Conservation (phyloP, 2,113 vertebrate genomes). For the Brachyistius frenatus region DNA sequence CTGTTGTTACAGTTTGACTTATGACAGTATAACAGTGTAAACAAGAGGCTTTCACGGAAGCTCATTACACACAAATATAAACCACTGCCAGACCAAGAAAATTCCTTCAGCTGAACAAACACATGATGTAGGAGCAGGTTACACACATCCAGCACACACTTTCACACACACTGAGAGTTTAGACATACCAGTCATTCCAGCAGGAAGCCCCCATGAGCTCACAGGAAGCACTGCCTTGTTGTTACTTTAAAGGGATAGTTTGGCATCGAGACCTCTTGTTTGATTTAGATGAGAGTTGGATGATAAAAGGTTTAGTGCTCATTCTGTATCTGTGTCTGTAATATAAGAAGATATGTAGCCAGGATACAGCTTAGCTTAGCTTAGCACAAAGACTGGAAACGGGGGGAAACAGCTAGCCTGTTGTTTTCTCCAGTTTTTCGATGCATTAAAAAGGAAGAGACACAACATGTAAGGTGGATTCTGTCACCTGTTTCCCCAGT, state of each 20-base stretch:
- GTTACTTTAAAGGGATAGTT: not conserved
- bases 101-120: slow-evolving; percentile 50
- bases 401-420: too few species aligned
- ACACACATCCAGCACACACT: slow-evolving; percentile 27
- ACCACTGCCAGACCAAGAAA: slow-evolving; percentile 11
- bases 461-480: too few species aligned
- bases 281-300: not conserved
- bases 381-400: too few species aligned
- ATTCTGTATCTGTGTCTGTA: too few species aligned
- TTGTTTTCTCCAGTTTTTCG: too few species aligned
- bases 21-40: slow-evolving; percentile 32
- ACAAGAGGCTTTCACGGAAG: slow-evolving; percentile 50
- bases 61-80: slow-evolving; percentile 15
- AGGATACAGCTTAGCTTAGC: too few species aligned
- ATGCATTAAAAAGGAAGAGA: too few species aligned
- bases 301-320: not conserved
- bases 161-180: slow-evolving; percentile 13
- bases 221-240: not conserved
- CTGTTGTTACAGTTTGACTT: not conserved
- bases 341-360: too few species aligned
- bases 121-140: slow-evolving; percentile 31
- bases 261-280: not conserved
- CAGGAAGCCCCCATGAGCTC: not conserved
- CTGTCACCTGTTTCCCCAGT: too few species aligned
- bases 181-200: slow-evolving; percentile 36